Conservation (phyloP, 2,888 invertebrate genomes). For the Poecilus cupreus region DNA sequence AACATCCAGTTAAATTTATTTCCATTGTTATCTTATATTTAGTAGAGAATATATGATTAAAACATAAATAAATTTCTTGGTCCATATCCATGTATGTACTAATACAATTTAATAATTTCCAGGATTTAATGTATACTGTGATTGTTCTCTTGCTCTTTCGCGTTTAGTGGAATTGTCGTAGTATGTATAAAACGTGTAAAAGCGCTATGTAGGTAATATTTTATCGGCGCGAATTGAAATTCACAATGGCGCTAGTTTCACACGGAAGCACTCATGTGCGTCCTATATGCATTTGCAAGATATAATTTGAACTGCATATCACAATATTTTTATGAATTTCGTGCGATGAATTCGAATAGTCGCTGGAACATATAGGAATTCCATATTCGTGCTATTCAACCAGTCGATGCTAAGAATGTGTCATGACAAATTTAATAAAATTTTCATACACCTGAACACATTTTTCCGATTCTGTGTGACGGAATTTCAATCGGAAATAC, state of each 20-base stretch:
- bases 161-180: too few species aligned
- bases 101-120: too few species aligned
- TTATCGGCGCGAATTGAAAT: constrained; percentile 22
- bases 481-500: not conserved
- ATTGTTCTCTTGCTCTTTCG: too few species aligned
- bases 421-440: constrained; percentile 52
- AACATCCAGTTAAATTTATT: too few species aligned
- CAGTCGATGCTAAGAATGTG: constrained; percentile 46
- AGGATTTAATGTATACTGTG: too few species aligned
- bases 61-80: too few species aligned
- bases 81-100: too few species aligned
- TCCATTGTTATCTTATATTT: too few species aligned
- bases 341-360: constrained; percentile 44
- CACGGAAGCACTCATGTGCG: constrained; percentile 24
- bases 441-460: constrained; percentile 48
- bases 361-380: constrained; percentile 50
- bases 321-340: constrained; percentile 53
- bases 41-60: too few species aligned
- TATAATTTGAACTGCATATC: constrained; percentile 44
- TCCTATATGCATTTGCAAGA: constrained; percentile 31
- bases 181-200: too few species aligned
- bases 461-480: constrained; percentile 5
- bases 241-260: constrained; percentile 1
- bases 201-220: not conserved
- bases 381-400: constrained; percentile 33